phyloP scores from a whole-genome alignment of 1,140 invertebrate species.

The Drosophila subobscura region DNA sequence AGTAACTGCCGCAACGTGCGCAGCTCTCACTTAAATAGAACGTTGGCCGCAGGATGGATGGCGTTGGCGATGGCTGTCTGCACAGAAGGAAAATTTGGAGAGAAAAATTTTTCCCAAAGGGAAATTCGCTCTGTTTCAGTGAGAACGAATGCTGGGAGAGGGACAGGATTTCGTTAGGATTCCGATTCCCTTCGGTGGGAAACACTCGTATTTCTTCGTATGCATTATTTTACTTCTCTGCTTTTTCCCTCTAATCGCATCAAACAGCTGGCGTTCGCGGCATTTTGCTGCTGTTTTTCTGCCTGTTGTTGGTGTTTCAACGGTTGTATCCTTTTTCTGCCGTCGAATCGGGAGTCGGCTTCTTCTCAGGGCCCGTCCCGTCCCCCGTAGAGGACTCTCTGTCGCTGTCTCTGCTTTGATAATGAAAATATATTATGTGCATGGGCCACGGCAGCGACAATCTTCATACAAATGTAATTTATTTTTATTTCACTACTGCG shows the following conservation, averaged over 20 bases:
- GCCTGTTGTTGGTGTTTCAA: conserved; percentile 6
- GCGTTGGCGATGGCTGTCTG: conserved; percentile 24
- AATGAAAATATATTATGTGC: conserved; percentile 83
- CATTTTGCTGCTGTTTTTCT: conserved; percentile 30
- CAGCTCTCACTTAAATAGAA: conserved; percentile 76
- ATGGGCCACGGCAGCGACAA: conserved; percentile 62
- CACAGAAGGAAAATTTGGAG: conserved; percentile 20
- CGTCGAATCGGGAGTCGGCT: conserved; percentile 32
- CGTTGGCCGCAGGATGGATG: conserved; percentile 22
- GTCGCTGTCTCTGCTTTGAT: conserved; percentile 76
- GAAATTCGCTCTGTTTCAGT: conserved; percentile 52
- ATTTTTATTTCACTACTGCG: conserved; percentile 62
- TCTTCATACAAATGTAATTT: conserved; percentile 81
- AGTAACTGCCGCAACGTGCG: conserved; percentile 78
- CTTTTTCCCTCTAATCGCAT: conserved; percentile 53
- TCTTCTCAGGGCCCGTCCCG: conserved; percentile 8
- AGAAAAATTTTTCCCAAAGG: conserved; percentile 9
- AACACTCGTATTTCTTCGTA: background rate
- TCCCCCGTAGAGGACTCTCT: conserved; percentile 38
- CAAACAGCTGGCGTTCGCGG: conserved; percentile 54
- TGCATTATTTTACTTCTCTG: background rate
- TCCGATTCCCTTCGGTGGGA: conserved; percentile 1
- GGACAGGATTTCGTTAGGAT: too few relatives aligned
- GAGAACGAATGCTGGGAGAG: conserved; percentile 33
- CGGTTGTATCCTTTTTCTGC: conserved; percentile 35